Evolutionary conservation across 2,113 vertebrate genomes (phyloP).

Genomic region (Bos taurus): ARS-UCD2.0 NC_037349.1:46831501-46832000

Average conservation of each 20-base stretch:
- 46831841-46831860: not conserved
- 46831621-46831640: conserved; percentile 18
- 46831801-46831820: not conserved
- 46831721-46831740: conserved; percentile 38
- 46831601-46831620: not conserved
- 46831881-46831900: not conserved
- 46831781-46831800: conserved; percentile 17
- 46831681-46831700: conserved; percentile 30
- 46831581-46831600: not conserved
- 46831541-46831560: not conserved
- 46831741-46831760: conserved; percentile 42
- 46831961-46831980: not conserved
- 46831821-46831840: not conserved
- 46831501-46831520: not conserved
- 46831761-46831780: conserved; percentile 31
- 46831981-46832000: not conserved
- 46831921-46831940: not conserved
- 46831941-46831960: not conserved
- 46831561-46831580: not conserved
- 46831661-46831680: not conserved
- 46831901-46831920: not conserved
- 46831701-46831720: conserved; percentile 45
- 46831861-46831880: not conserved
- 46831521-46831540: not conserved
- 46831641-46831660: conserved; percentile 39